Evolutionary conservation across 2,797 vertebrate genomes (phyloP).

Genomic region (Buphagus erythrorhynchus): DNA sequence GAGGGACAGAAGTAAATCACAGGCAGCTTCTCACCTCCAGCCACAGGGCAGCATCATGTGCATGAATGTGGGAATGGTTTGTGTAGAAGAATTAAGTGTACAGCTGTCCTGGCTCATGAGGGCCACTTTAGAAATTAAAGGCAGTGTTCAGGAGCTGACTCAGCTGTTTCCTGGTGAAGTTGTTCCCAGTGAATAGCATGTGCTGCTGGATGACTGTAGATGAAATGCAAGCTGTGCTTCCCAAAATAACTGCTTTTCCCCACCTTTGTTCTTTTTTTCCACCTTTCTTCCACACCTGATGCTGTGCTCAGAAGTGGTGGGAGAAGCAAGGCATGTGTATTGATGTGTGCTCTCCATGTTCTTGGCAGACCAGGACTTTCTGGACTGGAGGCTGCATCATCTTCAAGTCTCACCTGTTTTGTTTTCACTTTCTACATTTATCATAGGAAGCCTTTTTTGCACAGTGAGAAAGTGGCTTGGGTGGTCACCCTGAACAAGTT

Average conservation of each 20-base stretch:
- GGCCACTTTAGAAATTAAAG: background rate
- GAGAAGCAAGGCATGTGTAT: fast-evolving
- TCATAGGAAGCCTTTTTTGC: background rate
- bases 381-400: fast-evolving
- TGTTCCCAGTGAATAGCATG: fast-evolving
- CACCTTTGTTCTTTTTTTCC: background rate
- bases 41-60: background rate
- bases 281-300: background rate
- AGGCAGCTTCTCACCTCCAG: background rate
- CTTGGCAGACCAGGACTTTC: background rate
- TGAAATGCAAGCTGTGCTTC: background rate
- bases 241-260: background rate
- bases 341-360: fast-evolving
- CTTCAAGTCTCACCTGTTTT: background rate
- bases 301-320: background rate
- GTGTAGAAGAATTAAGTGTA: background rate
- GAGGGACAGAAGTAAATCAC: fast-evolving
- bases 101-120: background rate
- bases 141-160: background rate
- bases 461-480: background rate
- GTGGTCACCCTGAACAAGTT: background rate
- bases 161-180: background rate
- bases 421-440: background rate
- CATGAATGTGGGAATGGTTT: background rate
- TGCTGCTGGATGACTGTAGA: fast-evolving